Percentiles rank a stretch among this genome's conserved stretches.
These are phyloP conservation scores for Diacarnus erythraeanus DNA, from an alignment of 37 sponge, comb jelly and placozoan genomes.

Conservation along the genomic window DNA sequence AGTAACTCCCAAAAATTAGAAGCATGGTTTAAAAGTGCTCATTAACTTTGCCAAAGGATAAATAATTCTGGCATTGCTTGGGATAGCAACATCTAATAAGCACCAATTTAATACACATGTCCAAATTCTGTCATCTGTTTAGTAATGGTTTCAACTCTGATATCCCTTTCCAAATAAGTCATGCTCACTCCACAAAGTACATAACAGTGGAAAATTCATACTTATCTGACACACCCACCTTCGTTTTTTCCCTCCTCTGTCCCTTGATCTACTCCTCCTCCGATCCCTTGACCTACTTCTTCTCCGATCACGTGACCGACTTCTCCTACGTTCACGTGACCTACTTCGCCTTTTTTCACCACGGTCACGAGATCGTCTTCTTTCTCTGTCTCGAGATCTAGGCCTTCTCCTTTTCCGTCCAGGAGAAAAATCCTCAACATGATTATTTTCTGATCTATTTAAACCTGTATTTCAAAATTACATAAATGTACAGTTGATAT, in stretches of 20 bases:
- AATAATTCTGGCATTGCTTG: too few species aligned
- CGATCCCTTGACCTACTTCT: constrained; percentile 26
- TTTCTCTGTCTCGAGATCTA: constrained; percentile 2
- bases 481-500: background rate
- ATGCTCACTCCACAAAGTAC: too few species aligned
- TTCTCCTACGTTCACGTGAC: constrained; percentile 18
- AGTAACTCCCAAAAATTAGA: too few species aligned
- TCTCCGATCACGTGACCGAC: constrained; percentile 41
- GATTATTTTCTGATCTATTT: constrained; percentile 6
- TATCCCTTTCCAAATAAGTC: too few species aligned
- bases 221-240: too few species aligned
- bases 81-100: too few species aligned
- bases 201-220: too few species aligned
- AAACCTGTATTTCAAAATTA: background rate
- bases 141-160: too few species aligned
- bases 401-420: background rate
- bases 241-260: constrained; percentile 2
- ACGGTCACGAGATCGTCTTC: constrained; percentile 18
- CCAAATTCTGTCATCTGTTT: too few species aligned
- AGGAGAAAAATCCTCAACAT: constrained; percentile 9
- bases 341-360: constrained; percentile 25
- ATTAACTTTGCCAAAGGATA: too few species aligned
- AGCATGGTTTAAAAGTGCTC: too few species aligned
- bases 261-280: constrained; percentile 24
- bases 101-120: too few species aligned